These are phyloP conservation scores for Bombus huntii DNA, from an alignment of 1,140 invertebrate species.

Conservation along the genomic window DNA sequence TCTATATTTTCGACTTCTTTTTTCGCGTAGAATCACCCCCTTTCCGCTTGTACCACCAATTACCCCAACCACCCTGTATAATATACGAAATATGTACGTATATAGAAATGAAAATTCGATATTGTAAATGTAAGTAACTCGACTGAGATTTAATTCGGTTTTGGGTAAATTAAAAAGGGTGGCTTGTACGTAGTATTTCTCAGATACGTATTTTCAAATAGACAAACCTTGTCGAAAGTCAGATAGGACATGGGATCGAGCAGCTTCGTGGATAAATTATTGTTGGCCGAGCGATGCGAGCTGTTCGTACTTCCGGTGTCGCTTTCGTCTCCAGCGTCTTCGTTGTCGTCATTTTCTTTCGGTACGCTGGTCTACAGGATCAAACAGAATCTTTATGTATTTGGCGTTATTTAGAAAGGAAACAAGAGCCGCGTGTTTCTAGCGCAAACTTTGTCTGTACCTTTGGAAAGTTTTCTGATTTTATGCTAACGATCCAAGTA, in stretches of 20 bases:
- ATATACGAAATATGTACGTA: no score
- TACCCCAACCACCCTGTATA: neutral
- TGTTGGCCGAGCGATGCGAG: conserved; percentile 76
- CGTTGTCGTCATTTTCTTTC: conserved; percentile 73
- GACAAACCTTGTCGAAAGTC: conserved; percentile 76
- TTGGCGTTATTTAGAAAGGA: neutral
- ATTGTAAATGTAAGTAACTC: neutral
- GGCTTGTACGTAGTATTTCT: no score
- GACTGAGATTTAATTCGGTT: no score
- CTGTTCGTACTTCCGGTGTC: conserved; percentile 77
- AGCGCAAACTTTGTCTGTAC: neutral
- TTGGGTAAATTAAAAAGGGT: neutral
- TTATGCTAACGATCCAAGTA: no score
- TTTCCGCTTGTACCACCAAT: no score
- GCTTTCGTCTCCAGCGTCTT: conserved; percentile 77
- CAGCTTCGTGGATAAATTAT: conserved; percentile 74
- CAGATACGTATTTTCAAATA: neutral
- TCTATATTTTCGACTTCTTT: no score
- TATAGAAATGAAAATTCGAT: no score
- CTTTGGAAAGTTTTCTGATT: neutral
- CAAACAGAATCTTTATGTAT: neutral
- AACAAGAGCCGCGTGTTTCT: neutral
- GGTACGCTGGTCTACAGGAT: conserved; percentile 65
- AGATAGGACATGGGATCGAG: conserved; percentile 76
- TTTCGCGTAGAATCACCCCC: no score